phyloP scores from a whole-genome alignment of 2,888 invertebrate species.

The Ganaspis brasiliensis region DNA sequence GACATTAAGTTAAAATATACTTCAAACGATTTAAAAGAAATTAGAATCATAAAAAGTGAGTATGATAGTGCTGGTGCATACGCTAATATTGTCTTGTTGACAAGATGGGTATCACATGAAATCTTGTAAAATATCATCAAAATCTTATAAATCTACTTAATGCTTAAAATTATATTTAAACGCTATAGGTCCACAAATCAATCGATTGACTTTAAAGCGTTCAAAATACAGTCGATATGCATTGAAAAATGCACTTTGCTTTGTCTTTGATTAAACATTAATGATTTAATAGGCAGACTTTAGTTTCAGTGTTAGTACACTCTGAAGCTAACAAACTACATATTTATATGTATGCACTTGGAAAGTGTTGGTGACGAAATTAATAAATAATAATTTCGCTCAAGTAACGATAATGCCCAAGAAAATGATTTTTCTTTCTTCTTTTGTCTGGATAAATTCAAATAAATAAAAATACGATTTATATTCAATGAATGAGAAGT shows the following conservation, averaged over 20 bases:
- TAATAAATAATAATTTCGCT: conserved; percentile 3
- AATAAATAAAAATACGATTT: neutral
- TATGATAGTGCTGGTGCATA: conserved; percentile 64
- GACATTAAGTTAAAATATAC: neutral
- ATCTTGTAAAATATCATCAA: conserved; percentile 56
- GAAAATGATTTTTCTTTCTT: too few relatives aligned
- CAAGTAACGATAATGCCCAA: conserved; percentile 12
- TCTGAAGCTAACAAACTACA: conserved; percentile 8
- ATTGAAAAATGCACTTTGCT: conserved; percentile 61
- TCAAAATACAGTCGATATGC: conserved; percentile 61
- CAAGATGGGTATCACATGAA: conserved; percentile 74
- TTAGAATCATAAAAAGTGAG: conserved; percentile 38
- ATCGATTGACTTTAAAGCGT: conserved; percentile 43
- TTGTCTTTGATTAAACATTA: conserved; percentile 9
- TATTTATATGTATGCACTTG: too few relatives aligned
- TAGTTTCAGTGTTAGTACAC: neutral
- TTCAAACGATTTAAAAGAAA: neutral
- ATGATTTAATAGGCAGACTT: conserved; percentile 16
- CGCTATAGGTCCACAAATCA: conserved; percentile 16
- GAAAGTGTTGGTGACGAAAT: neutral
- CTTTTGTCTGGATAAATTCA: neutral
- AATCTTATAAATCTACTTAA: conserved; percentile 48
- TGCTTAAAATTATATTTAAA: conserved; percentile 45
- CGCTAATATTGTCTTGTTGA: conserved; percentile 72
- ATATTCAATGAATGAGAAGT: neutral